Base-by-base conservation (phyloP, 37 sponge, comb jelly and placozoan species). In the Oopsacas minuta region DNA sequence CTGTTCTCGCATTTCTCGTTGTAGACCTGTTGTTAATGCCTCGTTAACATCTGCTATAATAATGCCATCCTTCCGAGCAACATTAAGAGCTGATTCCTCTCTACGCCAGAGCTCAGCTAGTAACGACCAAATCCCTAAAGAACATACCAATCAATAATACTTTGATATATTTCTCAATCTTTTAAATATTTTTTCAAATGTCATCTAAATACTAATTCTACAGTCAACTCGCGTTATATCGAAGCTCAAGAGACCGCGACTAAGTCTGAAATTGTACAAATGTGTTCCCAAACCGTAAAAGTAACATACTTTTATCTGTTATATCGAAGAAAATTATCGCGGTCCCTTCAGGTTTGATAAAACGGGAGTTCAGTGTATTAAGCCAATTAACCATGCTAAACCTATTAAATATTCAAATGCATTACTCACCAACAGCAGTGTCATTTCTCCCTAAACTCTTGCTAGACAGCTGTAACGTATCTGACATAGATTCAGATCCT, bases 51-150 rank as follows among this genome's bases (percentile, higher is more conserved):
- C 96, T 84, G 90, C 89, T 36, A 97, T 39, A 36, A 96, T 86
- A 83, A 83, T 37, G 81, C 82, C 88, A 38, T 37, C 39, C 22
- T 81, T 92, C 37, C 95, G 86, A 25, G 93, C 89, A 17, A 94
- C 95, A 0, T 39, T 89, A 85, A 97, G 89, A 17, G 94, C 98
- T 35, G 42, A 36, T 85, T 97, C 98, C 52, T 97, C 98, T 22
- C 39, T 52, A 83, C 93, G 90, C 98, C 98, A 97, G 39, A 97
- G 89, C 36, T 87, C 38, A 35, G 93, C 90, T 81, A 94, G 85
- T 38, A 97, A 86, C 32, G 93, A 91, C 93, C 94, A 93, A 23
- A 84, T 61, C 3, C 75, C 75, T 61, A n/a, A 61, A 5, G 7
- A 61, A 17, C 12, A 46, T 22, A 17, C 51, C 12, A 46, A 17